phyloP scores from a whole-genome alignment of 2,888 invertebrate genomes.

The Himalopsyche anomala region DNA sequence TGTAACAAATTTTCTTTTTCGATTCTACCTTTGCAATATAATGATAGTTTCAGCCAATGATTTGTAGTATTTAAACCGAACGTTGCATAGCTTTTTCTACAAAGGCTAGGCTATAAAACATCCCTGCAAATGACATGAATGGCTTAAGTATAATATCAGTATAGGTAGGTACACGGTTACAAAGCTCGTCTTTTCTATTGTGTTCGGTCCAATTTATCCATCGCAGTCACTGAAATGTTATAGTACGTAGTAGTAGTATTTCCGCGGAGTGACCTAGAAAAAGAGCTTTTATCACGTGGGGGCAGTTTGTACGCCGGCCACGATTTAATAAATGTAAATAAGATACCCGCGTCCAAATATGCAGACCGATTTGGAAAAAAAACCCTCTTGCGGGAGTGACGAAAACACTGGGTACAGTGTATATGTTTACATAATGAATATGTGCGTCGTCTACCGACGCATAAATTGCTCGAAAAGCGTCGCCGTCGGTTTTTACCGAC shows the following conservation, averaged over 20 bases:
- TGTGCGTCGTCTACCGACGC: slow-evolving; percentile 7
- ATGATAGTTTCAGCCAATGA: not conserved
- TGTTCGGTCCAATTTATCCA: slow-evolving; percentile 2
- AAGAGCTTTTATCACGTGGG: not conserved
- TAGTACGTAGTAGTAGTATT: not conserved
- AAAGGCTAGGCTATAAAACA: not conserved
- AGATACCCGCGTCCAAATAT: not conserved
- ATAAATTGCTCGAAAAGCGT: not conserved
- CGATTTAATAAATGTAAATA: not conserved
- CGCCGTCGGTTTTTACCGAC: slow-evolving; percentile 1
- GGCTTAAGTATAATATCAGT: slow-evolving; percentile 12
- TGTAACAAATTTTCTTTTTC: too few species aligned
- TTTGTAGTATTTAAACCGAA: not conserved
- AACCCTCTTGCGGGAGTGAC: not conserved
- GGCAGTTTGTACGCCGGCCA: not conserved
- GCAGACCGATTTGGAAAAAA: not conserved
- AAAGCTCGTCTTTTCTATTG: slow-evolving; percentile 20
- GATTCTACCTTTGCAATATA: too few species aligned
- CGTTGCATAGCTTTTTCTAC: not conserved
- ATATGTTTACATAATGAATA: slow-evolving; percentile 30
- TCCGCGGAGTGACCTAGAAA: slow-evolving; percentile 20
- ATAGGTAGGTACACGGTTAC: not conserved
- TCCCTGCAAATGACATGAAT: slow-evolving; percentile 13
- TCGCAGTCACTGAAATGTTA: slow-evolving; percentile 7
- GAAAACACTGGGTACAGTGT: not conserved